Evolutionary conservation across 2,113 vertebrate species (phyloP).

Genomic region (Rhagologus leucostigma): DNA sequence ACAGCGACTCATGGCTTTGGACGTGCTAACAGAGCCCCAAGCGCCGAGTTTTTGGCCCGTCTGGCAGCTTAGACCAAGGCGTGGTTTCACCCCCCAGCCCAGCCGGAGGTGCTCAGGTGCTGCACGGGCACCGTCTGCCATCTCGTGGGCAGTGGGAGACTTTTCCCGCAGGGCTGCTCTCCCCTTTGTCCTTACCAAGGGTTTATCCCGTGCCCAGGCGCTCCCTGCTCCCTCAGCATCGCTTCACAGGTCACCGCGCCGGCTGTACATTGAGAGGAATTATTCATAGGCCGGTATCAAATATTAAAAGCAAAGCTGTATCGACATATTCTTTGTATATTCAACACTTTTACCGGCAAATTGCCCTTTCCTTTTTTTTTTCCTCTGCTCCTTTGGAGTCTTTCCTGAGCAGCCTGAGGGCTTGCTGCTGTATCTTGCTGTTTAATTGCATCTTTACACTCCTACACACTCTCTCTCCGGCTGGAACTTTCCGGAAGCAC

Average conservation of each 20-base stretch:
- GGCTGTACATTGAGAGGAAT: background rate
- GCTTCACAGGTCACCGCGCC: background rate
- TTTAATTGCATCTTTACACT: background rate
- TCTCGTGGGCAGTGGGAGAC: constrained; percentile 4
- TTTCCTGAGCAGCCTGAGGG: background rate
- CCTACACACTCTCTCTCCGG: fast-evolving
- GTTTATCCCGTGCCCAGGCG: background rate
- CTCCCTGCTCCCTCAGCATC: background rate
- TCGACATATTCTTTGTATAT: background rate
- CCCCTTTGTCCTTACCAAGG: background rate
- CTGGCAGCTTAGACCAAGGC: fast-evolving
- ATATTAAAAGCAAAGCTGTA: constrained; percentile 13
- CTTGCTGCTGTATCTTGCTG: background rate
- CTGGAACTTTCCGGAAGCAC: background rate
- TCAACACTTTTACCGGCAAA: background rate
- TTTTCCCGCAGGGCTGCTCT: background rate
- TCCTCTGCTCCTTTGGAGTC: background rate
- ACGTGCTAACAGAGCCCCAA: fast-evolving
- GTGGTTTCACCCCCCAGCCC: background rate
- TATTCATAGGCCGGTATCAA: background rate
- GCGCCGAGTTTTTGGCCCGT: fast-evolving
- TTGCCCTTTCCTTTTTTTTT: background rate
- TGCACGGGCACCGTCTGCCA: constrained; percentile 8
- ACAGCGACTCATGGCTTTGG: fast-evolving
- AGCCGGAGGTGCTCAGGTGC: background rate